Percentiles rank a stretch among this genome's conserved stretches.
Conservation (phyloP, 2,113 vertebrate species). For the Psilopogon haemacephalus region DNA sequence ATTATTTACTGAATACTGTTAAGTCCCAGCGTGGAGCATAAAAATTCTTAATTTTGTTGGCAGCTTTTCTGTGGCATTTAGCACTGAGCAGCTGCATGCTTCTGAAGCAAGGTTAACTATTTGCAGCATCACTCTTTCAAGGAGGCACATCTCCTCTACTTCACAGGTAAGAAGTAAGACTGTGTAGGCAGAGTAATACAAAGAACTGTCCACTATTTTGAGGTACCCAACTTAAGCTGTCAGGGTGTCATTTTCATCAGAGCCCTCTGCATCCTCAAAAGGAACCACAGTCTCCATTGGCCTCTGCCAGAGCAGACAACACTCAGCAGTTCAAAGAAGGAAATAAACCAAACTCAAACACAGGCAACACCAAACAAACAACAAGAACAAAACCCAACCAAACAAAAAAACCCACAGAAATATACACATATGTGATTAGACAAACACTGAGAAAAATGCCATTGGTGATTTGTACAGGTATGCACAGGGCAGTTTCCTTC, state of each 20-base stretch:
- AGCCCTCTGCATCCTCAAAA: background rate
- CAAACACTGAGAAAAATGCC: background rate
- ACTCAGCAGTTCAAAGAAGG: background rate
- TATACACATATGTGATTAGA: background rate
- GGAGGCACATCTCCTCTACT: background rate
- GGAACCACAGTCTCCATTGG: background rate
- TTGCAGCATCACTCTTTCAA: background rate
- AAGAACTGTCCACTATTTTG: background rate
- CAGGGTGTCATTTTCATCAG: background rate
- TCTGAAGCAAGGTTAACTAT: background rate
- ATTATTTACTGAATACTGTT: background rate
- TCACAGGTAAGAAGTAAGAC: background rate
- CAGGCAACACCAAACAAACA: too few species aligned
- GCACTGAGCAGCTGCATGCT: background rate
- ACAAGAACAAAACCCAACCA: background rate
- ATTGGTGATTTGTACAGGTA: background rate
- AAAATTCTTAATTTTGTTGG: background rate
- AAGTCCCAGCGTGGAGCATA: background rate
- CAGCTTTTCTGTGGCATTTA: background rate
- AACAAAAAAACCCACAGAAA: background rate
- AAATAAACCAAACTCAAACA: fast-evolving
- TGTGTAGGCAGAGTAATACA: background rate
- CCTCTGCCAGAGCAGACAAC: background rate
- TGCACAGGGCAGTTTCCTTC: background rate
- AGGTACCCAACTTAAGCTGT: background rate